These are phyloP conservation scores for Coecobrya sp. DNA, from an alignment of 2,888 invertebrate species.

Conservation along the genomic window DNA sequence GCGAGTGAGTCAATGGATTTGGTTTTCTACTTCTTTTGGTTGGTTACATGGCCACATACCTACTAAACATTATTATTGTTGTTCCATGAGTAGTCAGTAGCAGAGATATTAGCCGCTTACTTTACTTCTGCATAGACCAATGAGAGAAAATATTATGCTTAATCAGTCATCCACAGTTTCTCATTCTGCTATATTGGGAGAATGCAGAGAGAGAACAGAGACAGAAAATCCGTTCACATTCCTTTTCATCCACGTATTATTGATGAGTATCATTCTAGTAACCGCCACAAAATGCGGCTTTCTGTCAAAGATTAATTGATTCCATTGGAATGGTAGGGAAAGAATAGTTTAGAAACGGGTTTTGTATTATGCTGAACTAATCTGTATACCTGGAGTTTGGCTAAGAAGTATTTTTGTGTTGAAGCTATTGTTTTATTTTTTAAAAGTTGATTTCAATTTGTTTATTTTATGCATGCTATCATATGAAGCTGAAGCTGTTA, in stretches of 20 bases:
- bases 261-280: conserved; percentile 30
- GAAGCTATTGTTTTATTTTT: too few species aligned
- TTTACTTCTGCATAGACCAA: not conserved
- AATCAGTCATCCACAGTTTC: conserved; percentile 34
- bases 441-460: too few species aligned
- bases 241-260: not conserved
- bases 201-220: not conserved
- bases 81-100: not conserved
- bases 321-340: not conserved
- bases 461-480: too few species aligned
- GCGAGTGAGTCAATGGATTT: not conserved
- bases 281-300: not conserved
- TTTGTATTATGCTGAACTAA: too few species aligned
- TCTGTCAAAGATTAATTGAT: conserved; percentile 49
- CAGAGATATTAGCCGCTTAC: not conserved
- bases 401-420: too few species aligned
- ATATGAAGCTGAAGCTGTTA: too few species aligned
- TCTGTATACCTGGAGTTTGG: too few species aligned
- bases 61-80: not conserved
- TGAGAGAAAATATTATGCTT: not conserved
- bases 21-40: not conserved
- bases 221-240: conserved; percentile 28
- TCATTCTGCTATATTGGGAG: not conserved
- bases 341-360: too few species aligned
- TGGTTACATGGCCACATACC: not conserved